phyloP scores from a whole-genome alignment of 2,113 vertebrate genomes.

The Merops nubicus region DNA sequence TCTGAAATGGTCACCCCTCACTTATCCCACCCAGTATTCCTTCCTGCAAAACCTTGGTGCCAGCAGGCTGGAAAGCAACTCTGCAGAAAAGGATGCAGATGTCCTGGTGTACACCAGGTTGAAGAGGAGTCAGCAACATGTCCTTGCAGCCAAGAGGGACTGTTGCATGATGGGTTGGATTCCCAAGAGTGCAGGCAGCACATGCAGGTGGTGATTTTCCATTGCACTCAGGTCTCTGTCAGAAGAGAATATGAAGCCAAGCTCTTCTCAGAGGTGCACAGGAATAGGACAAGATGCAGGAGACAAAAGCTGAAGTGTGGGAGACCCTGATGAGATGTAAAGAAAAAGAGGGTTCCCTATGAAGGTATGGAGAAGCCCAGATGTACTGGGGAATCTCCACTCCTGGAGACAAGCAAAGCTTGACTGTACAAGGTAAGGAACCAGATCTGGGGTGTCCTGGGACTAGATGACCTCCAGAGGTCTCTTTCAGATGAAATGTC shows the following conservation, averaged over 20 bases:
- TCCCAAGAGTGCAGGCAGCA: neutral
- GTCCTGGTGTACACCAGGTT: neutral
- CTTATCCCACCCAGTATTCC: neutral
- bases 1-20: neutral
- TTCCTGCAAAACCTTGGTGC: neutral
- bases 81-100: neutral
- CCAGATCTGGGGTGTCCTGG: neutral
- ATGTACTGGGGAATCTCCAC: neutral
- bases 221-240: rapidly evolving
- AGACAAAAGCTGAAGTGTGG: neutral
- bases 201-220: neutral
- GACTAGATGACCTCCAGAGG: neutral
- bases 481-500: neutral
- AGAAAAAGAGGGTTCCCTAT: neutral
- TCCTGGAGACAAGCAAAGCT: neutral
- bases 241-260: neutral
- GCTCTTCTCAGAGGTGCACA: neutral
- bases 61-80: neutral
- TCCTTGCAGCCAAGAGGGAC: neutral
- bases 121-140: neutral
- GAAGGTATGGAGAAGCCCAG: neutral
- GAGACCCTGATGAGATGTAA: neutral
- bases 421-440: neutral
- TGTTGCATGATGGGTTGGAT: neutral
- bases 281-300: neutral